Evolutionary conservation across 2,113 vertebrate genomes (phyloP).

Genomic region (Glaucidium brasilianum): DNA sequence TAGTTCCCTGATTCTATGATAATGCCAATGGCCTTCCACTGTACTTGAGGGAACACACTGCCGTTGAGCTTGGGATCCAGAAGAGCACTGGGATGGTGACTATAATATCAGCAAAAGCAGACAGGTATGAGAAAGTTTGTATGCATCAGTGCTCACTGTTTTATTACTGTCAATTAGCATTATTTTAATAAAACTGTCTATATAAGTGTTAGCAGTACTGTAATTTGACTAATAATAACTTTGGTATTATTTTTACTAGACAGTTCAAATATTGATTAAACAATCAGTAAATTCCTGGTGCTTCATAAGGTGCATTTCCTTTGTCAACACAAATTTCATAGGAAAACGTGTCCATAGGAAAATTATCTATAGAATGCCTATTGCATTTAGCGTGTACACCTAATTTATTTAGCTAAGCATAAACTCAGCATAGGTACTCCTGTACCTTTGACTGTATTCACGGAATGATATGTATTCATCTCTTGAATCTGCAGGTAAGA

Average conservation of each 20-base stretch:
- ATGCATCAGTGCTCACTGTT: not conserved
- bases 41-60: not conserved
- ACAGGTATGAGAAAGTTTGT: not conserved
- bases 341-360: not conserved
- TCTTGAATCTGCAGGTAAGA: not conserved
- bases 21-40: not conserved
- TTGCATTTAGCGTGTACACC: not conserved
- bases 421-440: not conserved
- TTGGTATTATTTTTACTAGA: not conserved
- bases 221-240: not conserved
- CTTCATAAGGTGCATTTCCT: not conserved
- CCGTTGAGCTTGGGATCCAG: not conserved
- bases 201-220: not conserved
- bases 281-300: not conserved
- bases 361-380: not conserved
- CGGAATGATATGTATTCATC: not conserved
- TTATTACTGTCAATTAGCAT: not conserved
- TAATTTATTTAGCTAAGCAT: not conserved
- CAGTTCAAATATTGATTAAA: not conserved
- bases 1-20: no score
- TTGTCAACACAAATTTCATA: not conserved
- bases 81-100: not conserved
- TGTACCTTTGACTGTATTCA: not conserved
- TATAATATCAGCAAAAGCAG: not conserved
- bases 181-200: not conserved